A percentile compares a stretch with the other conserved stretches of the same genome.
Evolutionary conservation across 2,113 vertebrate species (phyloP).

Genomic region (Myotis brandtii): DNA sequence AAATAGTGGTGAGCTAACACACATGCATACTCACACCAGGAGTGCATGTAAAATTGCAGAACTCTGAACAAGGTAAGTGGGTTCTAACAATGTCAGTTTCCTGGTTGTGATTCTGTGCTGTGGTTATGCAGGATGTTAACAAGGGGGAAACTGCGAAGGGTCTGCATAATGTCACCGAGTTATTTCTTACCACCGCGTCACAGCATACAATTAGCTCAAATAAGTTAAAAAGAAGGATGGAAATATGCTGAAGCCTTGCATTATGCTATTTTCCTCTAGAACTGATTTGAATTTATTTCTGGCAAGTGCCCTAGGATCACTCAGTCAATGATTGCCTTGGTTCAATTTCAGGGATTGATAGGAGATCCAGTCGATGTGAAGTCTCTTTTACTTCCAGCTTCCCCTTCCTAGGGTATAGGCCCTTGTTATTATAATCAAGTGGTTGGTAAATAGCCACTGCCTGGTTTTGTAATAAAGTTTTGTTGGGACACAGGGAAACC

Average conservation of each 20-base stretch:
- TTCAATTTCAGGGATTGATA: background rate
- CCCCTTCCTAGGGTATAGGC: background rate
- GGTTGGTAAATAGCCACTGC: background rate
- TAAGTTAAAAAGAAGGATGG: background rate
- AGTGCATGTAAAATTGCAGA: background rate
- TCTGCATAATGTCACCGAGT: background rate
- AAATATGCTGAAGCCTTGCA: background rate
- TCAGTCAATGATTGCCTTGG: background rate
- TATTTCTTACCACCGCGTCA: background rate
- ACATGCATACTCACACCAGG: background rate
- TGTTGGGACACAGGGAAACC: background rate
- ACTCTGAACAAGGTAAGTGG: background rate
- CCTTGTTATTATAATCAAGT: background rate
- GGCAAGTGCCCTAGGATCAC: background rate
- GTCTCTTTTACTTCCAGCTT: background rate
- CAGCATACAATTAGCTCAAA: background rate
- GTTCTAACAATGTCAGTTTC: background rate
- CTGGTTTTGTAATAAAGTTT: background rate
- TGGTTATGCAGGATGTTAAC: background rate
- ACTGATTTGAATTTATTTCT: background rate
- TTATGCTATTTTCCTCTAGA: background rate
- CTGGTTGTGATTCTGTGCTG: background rate
- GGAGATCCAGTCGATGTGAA: background rate
- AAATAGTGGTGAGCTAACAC: background rate
- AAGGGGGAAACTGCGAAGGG: background rate